phyloP scores from a whole-genome alignment of 2,797 vertebrate genomes.

The Parauchenoglanis ngamensis region DNA sequence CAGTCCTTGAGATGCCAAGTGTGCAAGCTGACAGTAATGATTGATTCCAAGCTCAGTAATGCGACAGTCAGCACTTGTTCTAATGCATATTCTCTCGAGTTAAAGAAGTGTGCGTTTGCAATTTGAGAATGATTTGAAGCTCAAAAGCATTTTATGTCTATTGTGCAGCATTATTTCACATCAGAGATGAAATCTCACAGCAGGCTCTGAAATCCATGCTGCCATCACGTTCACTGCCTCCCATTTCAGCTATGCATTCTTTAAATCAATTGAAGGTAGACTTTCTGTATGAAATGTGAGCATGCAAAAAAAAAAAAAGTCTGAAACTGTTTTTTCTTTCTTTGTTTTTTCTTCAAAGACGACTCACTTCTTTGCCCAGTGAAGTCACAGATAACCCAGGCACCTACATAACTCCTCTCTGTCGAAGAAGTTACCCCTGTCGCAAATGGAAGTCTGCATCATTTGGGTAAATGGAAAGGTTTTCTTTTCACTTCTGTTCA shows the following conservation, averaged over 20 bases:
- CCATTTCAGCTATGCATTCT: conserved; percentile 25
- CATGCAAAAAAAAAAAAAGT: conserved; percentile 31
- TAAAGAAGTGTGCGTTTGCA: conserved; percentile 32
- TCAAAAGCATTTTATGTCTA: conserved; percentile 35
- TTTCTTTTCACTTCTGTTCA: conserved; percentile 50
- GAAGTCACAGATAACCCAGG: conserved; percentile 72
- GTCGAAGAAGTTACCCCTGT: conserved; percentile 76
- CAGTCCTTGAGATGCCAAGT: conserved; percentile 60
- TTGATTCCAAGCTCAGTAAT: conserved; percentile 58
- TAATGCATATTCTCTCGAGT: conserved; percentile 36
- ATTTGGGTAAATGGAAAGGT: conserved; percentile 73
- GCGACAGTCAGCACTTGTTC: conserved; percentile 51
- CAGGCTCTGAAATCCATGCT: conserved; percentile 1
- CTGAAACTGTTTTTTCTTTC: conserved; percentile 52
- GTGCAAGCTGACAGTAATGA: conserved; percentile 51
- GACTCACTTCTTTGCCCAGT: conserved; percentile 70
- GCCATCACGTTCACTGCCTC: conserved; percentile 24
- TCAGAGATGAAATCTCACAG: conserved; percentile 21
- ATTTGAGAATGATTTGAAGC: conserved; percentile 21
- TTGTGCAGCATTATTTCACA: conserved; percentile 29
- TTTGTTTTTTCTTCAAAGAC: conserved; percentile 68
- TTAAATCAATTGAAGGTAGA: conserved; percentile 2
- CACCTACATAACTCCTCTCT: conserved; percentile 67
- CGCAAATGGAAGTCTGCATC: conserved; percentile 79
- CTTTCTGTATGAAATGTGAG: conserved; percentile 38